These are phyloP conservation scores for Acanthaster planci DNA, from an alignment of 35 echinoderm and acorn worm genomes.

Conservation along the genomic window DNA sequence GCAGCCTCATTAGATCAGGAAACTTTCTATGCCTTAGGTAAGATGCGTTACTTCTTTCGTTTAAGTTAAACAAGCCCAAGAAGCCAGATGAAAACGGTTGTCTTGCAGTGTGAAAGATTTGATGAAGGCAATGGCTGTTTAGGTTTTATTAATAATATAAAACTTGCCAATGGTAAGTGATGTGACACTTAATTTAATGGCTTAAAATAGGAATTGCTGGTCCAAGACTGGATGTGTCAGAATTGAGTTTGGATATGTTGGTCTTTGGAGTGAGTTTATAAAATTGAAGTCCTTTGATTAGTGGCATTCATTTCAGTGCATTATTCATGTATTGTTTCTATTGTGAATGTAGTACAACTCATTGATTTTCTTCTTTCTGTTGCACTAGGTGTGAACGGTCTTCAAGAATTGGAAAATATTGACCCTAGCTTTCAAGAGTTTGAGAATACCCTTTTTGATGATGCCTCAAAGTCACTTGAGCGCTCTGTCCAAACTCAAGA, in stretches of 20 bases:
- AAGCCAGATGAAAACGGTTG: too few relatives aligned
- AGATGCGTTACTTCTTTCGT: too few relatives aligned
- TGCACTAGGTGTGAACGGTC: slow-evolving; percentile 86
- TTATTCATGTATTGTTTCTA: background rate
- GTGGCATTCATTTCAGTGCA: background rate
- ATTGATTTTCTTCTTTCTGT: background rate
- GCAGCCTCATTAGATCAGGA: slow-evolving; percentile 80
- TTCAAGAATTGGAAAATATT: slow-evolving; percentile 79
- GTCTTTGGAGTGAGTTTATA: too few relatives aligned
- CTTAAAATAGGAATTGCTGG: too few relatives aligned
- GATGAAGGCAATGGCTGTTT: too few relatives aligned
- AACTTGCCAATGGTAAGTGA: too few relatives aligned
- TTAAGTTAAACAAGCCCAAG: too few relatives aligned
- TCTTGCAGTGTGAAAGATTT: too few relatives aligned
- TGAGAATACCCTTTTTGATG: slow-evolving; percentile 83
- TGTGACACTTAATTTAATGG: too few relatives aligned
- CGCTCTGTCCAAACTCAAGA: slow-evolving; percentile 81
- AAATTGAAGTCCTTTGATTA: background rate
- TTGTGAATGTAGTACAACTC: background rate
- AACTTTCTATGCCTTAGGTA: slow-evolving; percentile 90
- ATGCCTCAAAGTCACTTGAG: slow-evolving; percentile 84
- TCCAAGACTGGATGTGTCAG: too few relatives aligned
- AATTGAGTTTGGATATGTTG: too few relatives aligned
- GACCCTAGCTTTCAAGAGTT: slow-evolving; percentile 82
- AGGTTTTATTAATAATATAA: too few relatives aligned